Evolutionary conservation across 2,888 invertebrate species (phyloP), one percentile per base, ranked within the genome.

Genomic region (Oligia strigilis): DNA sequence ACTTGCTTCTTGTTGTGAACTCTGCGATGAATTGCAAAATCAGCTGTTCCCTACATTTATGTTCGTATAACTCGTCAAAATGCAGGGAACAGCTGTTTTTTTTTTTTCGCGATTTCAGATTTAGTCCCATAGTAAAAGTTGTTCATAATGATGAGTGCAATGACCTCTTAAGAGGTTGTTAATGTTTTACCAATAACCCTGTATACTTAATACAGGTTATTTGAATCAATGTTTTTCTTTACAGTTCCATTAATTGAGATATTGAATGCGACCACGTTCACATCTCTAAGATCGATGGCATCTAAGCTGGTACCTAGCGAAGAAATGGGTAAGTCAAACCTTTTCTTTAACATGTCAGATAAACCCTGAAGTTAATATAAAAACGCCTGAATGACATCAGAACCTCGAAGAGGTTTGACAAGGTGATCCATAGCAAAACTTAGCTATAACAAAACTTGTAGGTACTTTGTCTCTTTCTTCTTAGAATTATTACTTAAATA

Each of bases 241-340:
- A 62, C 94, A 97, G 97, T 97, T 60, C 97, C 97, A 0, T 81
- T 97, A 40, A 93, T 97, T 40, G 96, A 96, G 88, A 96, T 97
- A 69, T 86, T 97, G 62, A 97, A 97, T 74, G 96, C 97, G 2
- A 97, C 97, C 0, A 97, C 97, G 2, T 97, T 96, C 72, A 97
- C 97, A 19, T 97, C 97, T 0, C 87, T 97, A 40, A 91, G 97
- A 77, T 95, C 97, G 5, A 94, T 97, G 96, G 96, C 96, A 55
- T 96, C 97, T 0, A 97, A 97, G 88, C 84, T 96, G 77, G 95
- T 97, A n/a, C 92, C 93, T 1, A 93, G 94, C 75, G 95, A 96
- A 83, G 97, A 97, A 89, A 93, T 96, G 92, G 97, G 97, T 96
- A 90, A 91, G 92, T 82, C 13, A 19, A 5, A 46, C 0, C 58